phyloP scores from a whole-genome alignment of 1,140 invertebrate species.

The Bursaphelenchus mucronatus region DNA sequence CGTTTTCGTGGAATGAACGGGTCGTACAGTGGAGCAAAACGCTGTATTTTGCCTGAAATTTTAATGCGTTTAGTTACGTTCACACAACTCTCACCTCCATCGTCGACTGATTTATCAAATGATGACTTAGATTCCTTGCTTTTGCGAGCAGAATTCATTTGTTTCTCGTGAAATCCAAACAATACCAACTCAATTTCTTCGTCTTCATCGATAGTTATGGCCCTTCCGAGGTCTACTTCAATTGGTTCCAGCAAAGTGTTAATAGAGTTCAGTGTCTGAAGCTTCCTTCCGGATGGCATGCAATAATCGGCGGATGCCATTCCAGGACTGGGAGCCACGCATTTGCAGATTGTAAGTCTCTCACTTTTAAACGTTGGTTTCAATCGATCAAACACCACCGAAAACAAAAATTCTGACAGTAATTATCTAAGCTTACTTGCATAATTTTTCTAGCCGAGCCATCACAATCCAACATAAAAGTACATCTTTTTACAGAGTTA shows the following conservation, averaged over 20 bases:
- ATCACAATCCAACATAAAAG: conserved; percentile 35
- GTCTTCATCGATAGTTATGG: conserved; percentile 36
- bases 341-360: conserved; percentile 1
- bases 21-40: conserved; percentile 12
- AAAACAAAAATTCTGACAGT: not conserved
- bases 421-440: not conserved
- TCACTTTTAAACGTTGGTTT: not conserved
- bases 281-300: conserved; percentile 4
- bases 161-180: conserved; percentile 35
- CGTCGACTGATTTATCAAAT: no score
- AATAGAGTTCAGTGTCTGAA: conserved; percentile 32
- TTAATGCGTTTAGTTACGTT: no score
- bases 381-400: conserved; percentile 4
- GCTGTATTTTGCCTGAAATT: not conserved
- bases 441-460: conserved; percentile 30
- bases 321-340: conserved; percentile 9
- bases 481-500: not conserved
- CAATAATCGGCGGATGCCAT: not conserved
- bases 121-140: no score
- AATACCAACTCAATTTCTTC: conserved; percentile 35
- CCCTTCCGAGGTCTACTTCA: conserved; percentile 22
- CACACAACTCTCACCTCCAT: no score
- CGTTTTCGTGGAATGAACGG: conserved; percentile 47
- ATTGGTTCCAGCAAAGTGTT: conserved; percentile 35
- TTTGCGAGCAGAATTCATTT: not conserved